Percentiles rank a stretch among this genome's conserved stretches.
Evolutionary conservation across 2,797 vertebrate genomes (phyloP).

Genomic region (Eidolon dupreanum): DNA sequence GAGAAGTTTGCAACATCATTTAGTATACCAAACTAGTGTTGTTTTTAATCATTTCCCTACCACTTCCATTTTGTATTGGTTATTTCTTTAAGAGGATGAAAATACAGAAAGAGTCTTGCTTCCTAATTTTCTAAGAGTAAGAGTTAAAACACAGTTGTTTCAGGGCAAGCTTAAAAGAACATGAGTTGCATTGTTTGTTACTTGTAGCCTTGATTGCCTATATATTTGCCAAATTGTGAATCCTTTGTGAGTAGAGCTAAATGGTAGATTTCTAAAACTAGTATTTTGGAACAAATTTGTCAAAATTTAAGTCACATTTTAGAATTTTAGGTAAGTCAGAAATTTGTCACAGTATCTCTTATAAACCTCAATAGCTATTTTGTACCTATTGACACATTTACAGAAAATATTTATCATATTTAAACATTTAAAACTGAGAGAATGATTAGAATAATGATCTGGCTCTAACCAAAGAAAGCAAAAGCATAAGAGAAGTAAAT

Average conservation of each 20-base stretch:
- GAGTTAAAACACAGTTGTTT: background rate
- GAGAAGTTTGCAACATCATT: background rate
- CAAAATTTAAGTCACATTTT: conserved; percentile 43
- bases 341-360: background rate
- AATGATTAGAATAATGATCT: conserved; percentile 30
- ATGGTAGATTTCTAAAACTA: background rate
- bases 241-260: conserved; percentile 3
- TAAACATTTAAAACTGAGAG: conserved; percentile 18
- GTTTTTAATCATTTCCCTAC: background rate
- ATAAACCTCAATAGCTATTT: background rate
- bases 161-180: background rate
- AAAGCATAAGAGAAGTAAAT: conserved; percentile 20
- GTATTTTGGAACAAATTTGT: background rate
- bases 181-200: background rate
- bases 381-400: background rate
- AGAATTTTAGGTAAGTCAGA: conserved; percentile 17
- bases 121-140: conserved; percentile 25
- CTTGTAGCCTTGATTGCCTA: background rate
- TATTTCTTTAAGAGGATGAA: conserved; percentile 25
- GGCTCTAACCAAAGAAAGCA: conserved; percentile 14
- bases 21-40: background rate
- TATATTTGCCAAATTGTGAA: background rate
- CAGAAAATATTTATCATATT: conserved; percentile 44
- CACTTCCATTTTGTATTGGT: conserved; percentile 19
- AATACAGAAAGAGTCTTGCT: background rate